phyloP scores from a whole-genome alignment of 2,888 invertebrate genomes.

The Standfussiana lucernea region DNA sequence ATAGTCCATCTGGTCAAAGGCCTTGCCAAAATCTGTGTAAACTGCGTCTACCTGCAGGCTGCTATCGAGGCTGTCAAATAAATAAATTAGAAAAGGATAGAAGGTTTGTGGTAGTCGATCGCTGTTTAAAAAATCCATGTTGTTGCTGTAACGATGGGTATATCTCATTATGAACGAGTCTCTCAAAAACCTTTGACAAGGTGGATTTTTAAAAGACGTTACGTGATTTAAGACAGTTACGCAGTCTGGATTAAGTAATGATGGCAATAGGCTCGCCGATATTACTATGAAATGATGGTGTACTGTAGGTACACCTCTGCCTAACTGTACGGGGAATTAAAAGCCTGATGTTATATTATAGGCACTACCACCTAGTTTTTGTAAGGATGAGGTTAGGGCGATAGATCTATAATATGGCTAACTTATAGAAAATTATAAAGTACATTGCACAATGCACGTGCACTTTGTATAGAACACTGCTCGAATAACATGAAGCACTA shows the following conservation, averaged over 20 bases:
- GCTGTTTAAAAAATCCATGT: no score
- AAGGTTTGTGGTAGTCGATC: no score
- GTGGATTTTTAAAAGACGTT: no score
- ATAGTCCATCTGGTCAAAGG: no score
- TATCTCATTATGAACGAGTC: no score
- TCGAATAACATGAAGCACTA: neutral
- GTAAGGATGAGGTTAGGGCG: neutral
- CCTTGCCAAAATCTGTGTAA: no score
- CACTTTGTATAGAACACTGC: constrained; percentile 33
- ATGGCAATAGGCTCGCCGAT: neutral
- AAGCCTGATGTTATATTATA: neutral
- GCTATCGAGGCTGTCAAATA: no score
- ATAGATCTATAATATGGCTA: neutral
- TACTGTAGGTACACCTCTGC: neutral
- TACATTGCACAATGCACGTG: constrained; percentile 29
- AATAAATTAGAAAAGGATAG: no score
- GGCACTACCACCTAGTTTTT: neutral
- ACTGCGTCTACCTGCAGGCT: no score
- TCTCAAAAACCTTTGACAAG: no score
- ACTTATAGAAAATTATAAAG: neutral
- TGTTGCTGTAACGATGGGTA: no score
- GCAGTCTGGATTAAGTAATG: neutral
- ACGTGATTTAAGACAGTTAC: no score
- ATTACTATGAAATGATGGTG: neutral
- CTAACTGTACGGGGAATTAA: neutral